Evolutionary conservation across 2,888 invertebrate genomes (phyloP).

Genomic region (Andricus quercusramuli): DNA sequence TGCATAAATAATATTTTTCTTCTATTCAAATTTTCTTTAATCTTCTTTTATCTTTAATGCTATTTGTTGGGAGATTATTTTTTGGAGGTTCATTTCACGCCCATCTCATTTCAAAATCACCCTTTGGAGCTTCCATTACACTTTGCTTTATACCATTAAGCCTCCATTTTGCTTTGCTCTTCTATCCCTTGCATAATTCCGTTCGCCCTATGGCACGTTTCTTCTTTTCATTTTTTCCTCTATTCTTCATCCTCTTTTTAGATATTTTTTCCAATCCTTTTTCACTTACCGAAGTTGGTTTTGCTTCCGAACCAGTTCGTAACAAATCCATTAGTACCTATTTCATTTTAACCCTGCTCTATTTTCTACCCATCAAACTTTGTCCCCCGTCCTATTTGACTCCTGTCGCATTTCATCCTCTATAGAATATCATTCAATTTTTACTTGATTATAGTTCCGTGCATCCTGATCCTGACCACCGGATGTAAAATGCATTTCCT

Average conservation of each 20-base stretch:
- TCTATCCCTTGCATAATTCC: constrained; percentile 26
- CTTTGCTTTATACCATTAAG: constrained; percentile 30
- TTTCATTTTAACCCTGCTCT: constrained; percentile 31
- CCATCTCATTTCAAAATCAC: constrained; percentile 22
- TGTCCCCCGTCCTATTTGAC: constrained; percentile 13
- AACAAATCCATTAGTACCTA: constrained; percentile 38
- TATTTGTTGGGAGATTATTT: not conserved
- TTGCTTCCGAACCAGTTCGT: constrained; percentile 41
- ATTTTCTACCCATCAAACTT: constrained; percentile 33
- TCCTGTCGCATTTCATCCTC: not conserved
- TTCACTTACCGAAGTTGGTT: constrained; percentile 31
- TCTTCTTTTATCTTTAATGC: not conserved
- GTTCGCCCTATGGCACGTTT: constrained; percentile 1
- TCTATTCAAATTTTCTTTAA: not conserved
- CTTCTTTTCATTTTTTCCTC: constrained; percentile 24
- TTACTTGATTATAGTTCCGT: constrained; percentile 34
- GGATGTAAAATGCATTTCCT: not conserved
- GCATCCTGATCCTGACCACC: constrained; percentile 15
- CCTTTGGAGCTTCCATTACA: constrained; percentile 28
- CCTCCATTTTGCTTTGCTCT: constrained; percentile 11
- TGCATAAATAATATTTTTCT: not conserved
- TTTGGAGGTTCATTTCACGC: constrained; percentile 16
- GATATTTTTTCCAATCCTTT: constrained; percentile 13
- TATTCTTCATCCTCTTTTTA: constrained; percentile 1
- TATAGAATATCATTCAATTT: not conserved